Evolutionary conservation across 1,140 invertebrate species (phyloP), one percentile per base, ranked within the genome.

Genomic region (Apis laboriosa): DNA sequence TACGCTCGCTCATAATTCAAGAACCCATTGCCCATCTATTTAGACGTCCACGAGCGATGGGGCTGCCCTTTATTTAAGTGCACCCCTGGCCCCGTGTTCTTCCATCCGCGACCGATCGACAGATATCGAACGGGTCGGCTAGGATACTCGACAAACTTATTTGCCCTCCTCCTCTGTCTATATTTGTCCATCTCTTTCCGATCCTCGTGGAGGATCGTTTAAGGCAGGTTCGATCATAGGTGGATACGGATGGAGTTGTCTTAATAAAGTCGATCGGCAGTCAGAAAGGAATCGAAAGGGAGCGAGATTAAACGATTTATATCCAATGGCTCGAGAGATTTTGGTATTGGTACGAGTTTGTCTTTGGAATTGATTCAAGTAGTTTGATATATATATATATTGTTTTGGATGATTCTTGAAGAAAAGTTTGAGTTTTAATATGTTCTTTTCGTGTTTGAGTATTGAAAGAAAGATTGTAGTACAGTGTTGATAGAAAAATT

Each of bases 21-120:
- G 88, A 83, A 81, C 87, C 87, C 89, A 86, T 90, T 88, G 89
- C 80, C 91, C 91, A 94, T 93, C 90, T 92, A 93, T 93, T 92
- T 91, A 89, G 89, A 89, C 89, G 91, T 91, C 90, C 86, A 84
- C 73, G 86, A 86, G 77, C 87, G 88, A 88, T 87, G 85, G 86
- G 84, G 81, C 86, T 87, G 71, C 88, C 88, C 91, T 92, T 90
- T 88, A 84, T 91, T 91, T 90, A 86, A 90, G 86, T 90, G 88
- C 82, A 87, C 61, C 58, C 75, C 84, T 80, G 77, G 74, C 80
- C 19, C 21, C 21, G 86, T 88, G 89, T 88, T 91, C 85, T 85
- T 88, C 86, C 90, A 90, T 89, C 91, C 91, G 90, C 91, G 91
- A 91, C 92, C 92, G 91, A 92, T 92, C 91, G 90, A 89, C 83